Base-by-base conservation (phyloP, 2,888 invertebrate genomes). In the Watsonalla cultraria region DNA sequence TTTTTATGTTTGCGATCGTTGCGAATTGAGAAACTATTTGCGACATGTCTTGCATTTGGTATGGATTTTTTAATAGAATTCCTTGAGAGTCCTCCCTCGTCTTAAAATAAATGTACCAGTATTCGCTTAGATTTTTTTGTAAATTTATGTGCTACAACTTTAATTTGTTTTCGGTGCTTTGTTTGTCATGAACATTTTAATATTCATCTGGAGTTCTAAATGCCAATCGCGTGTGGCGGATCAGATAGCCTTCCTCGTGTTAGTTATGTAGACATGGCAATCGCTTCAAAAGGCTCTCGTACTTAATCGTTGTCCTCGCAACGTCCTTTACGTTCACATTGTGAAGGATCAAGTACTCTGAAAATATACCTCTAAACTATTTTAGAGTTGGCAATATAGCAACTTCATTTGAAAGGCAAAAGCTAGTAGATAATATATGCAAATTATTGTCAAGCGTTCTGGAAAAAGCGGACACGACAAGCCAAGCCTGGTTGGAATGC, bases 11-110 rank as follows among this genome's bases (percentile, higher is more conserved):
- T 68, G 67, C 67, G 66, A 65, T 67, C 58, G 51, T 55, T 63
- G 54, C 52, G 66, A 68, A 69, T 71, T 71, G 67, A 62, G 71
- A 69, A 69, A 77, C 64, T 60, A 48, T 58, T 56, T 42, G 58
- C 54, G 34, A 66, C 71, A 70, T 72, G 74, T 65, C 14, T 48
- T 48, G 48, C n/a, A 7, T 48, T 37, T 6, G 8, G 48, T 7
- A 37, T 48, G 8, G 35, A 14, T 13, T 37, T 8, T 7, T 8
- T 47, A 8, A 45, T 33, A 33, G 47, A 9, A 48, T 14, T 34
- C n/a, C 35, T 35, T 35, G 13, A 35, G 5, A n/a, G 35, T n/a
- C 15, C 14, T 14, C 7, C 14, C 15, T 0, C 2, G 14, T 46
- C 7, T 11, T 14, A 14, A 15, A 2, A 37, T 9, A 8, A 5